Evolutionary conservation across 1,140 invertebrate species (phyloP), one percentile per base, ranked within the genome.

Genomic region (Steinernema khuongi): DNA sequence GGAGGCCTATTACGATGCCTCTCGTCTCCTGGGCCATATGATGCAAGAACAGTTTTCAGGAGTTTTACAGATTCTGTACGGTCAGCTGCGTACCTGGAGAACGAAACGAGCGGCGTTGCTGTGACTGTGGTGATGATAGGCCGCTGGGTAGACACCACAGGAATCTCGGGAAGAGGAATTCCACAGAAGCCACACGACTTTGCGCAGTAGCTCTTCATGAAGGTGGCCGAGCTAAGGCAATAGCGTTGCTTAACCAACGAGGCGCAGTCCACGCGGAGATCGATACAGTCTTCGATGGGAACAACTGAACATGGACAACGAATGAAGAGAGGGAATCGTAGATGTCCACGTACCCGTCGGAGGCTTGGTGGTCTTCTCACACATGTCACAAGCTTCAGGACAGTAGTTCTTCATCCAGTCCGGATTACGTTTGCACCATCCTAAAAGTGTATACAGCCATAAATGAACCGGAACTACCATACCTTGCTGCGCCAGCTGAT

Each of bases 261-360:
- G 73, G 82, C 83, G 82, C 80, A 81, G 85, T 88, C 77, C 74
- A 83, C 77, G 81, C 85, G 79, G 84, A 89, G 1, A 87, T 85
- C 79, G 85, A 87, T 72, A 79, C 82, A 81, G 82, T 75, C 78
- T 36, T 66, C 43, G 17, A n/a, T n/a, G n/a, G 72, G 30, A 32
- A 70, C 36, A 32, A 43, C 44, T 75, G 74, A 43, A 74, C 43
- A 28, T 29, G 60, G 28, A 44, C n/a, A 11, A 75, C 1, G 19
- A 31, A 22, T 71, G 1, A 18, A 11, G 29, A 7, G 26, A 22
- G 18, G n/a, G 1, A 28, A 67, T 26, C 32, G 33, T 31, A 22
- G 71, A 11, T 71, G 33, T 28, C 17, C 31, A 18, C 17, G 67
- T 30, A 4, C 44, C 29, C 19, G 36, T 32, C 17, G 74, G 68